Base-by-base conservation (phyloP, 1,140 invertebrate genomes). In the Drosophila nebulosa region DNA sequence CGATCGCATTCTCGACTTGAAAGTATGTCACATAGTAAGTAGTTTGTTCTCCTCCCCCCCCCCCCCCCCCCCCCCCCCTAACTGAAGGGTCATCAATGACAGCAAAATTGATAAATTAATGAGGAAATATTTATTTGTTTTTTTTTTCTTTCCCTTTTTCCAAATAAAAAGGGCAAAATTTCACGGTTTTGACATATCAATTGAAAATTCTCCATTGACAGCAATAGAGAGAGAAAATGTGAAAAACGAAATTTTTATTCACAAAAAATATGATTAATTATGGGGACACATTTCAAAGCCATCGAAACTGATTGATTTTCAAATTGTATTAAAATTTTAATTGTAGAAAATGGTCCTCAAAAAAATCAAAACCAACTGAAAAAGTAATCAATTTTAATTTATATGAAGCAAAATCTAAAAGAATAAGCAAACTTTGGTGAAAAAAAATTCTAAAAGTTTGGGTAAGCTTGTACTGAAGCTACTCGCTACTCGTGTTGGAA, bases 81-180 rank as follows among this genome's bases (percentile, higher is more conserved):
- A 24, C 14, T 22, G 39, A 60, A 68, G 52, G 64, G 64, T 55
- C 39, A 27, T 27, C 22, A 27, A 53, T 27, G 26, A 53, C n/a
- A 51, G 55, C 59, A 59, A 35, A 73, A 76, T 76, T 77, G 74
- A 53, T 77, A 74, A 77, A 74, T 77, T 77, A 77, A 77, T 74
- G 74, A 77, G 71, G 58, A 70, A 46, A 46, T 46, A 21, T 46
- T 46, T 18, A 16, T 46, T 46, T 46, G 39, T 21, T 18, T 7
- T 9, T 21, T 46, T 46, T 46, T 10, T 7, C 2, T 21, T 46
- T n/a, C n/a, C n/a, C n/a, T 46, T 46, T 76, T 74, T 64, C 65
- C 61, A 52, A 14, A 18, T 27, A 22, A 61, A 61, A 18, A 4
- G 59, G 9, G 24, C n/a, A 50, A 26, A 62, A 53, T 32, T 53